Base-by-base conservation (phyloP, 2,797 vertebrate species). In the Alosa sapidissima region DNA sequence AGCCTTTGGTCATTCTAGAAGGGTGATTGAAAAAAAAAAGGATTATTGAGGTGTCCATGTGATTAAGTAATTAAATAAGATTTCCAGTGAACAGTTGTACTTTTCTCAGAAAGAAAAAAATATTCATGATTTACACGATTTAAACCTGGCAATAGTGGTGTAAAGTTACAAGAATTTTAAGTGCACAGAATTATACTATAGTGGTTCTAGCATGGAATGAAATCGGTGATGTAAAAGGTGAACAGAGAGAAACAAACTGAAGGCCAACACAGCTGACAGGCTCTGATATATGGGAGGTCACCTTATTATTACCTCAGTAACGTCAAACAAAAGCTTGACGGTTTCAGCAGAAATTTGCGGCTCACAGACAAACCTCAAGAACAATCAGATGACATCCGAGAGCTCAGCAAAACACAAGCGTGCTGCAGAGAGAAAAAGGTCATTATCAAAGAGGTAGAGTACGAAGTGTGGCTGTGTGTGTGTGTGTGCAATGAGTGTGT, bases 371-470 rank as follows among this genome's bases (percentile, higher is more conserved):
- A 78, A 78, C 72, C 72, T 47, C 72, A 78, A 78, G 72, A 78
- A 78, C 72, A 47, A 78, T 78, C 72, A 78, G 41, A 47, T 78
- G 72, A 78, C 72, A 78, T 78, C 72, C 41, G 72, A 78, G 72
- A 78, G 19, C 36, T 78, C 72, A 78, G 72, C 72, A 78, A 78
- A 78, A 78, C 41, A 45, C 72, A 9, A 33, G 65, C 68, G 6
- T 41, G 36, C 72, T 45, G 72, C 41, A 78, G 41, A 78, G 36
- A 78, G 41, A 78, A 47, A 78, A 75, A 47, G 41, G 68, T 75
- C 68, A 75, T 7, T 75, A 75, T 75, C 33, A 75, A 75, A 75
- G 41, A 41, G 33, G 14, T 6, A 28, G 68, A 75, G 68, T 28
- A 41, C 0, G 33, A 11, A 68, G 33, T 21, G 8, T 65, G 24